These are phyloP conservation scores for Okamejei kenojei DNA, from an alignment of 2,797 vertebrate genomes.

Conservation along the genomic window DNA sequence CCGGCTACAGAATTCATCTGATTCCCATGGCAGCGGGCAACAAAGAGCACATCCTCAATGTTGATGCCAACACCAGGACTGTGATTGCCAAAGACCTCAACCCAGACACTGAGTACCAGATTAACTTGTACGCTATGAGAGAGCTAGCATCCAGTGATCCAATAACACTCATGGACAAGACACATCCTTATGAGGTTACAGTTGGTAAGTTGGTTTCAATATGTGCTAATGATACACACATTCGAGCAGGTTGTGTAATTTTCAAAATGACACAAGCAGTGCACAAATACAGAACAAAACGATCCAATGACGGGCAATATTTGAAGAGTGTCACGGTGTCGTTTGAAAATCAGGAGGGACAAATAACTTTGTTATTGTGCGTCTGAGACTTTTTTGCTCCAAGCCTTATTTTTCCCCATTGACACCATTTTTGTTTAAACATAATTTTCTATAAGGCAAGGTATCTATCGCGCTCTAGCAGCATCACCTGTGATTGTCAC, in stretches of 20 bases:
- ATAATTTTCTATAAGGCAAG: no score
- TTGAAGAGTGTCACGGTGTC: no score
- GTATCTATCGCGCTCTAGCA: no score
- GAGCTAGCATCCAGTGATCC: constrained; percentile 78
- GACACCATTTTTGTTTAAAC: no score
- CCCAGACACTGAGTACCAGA: constrained; percentile 80
- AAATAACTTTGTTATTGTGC: no score
- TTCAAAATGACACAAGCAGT: background rate
- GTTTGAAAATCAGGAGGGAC: no score
- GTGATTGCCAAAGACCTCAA: constrained; percentile 74
- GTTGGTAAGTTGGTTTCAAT: constrained; percentile 67
- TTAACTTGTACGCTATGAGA: constrained; percentile 77
- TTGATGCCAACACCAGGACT: constrained; percentile 65
- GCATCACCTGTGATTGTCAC: no score
- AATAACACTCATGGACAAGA: constrained; percentile 71
- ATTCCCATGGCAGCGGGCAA: constrained; percentile 72
- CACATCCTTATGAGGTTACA: constrained; percentile 73
- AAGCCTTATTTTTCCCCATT: no score
- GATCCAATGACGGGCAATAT: background rate
- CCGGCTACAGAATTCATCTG: constrained; percentile 78
- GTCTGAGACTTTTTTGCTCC: no score
- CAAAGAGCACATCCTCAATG: constrained; percentile 72
- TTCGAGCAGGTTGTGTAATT: background rate
- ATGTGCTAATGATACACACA: background rate
- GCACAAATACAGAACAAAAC: background rate